phyloP scores from a whole-genome alignment of 2,888 invertebrate genomes.

The Coenonympha glycerion region DNA sequence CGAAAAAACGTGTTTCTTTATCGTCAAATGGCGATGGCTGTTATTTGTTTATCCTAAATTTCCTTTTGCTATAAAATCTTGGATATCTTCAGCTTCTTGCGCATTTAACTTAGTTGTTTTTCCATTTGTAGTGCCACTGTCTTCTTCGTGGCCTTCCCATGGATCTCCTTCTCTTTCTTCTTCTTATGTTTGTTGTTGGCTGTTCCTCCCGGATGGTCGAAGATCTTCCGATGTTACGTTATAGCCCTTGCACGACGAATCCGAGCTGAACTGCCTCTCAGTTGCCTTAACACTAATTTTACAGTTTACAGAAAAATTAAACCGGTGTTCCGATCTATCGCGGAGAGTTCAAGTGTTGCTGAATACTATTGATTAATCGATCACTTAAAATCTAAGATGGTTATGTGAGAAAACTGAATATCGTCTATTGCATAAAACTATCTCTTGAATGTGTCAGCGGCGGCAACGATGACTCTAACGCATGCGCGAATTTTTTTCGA shows the following conservation, averaged over 20 bases:
- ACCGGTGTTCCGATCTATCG: slow-evolving; percentile 57
- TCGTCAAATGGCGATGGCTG: slow-evolving; percentile 73
- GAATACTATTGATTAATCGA: slow-evolving; percentile 65
- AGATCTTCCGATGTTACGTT: slow-evolving; percentile 58
- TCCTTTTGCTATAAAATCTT: slow-evolving; percentile 69
- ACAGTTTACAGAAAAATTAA: slow-evolving; percentile 64
- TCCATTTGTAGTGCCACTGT: slow-evolving; percentile 57
- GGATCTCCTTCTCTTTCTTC: slow-evolving; percentile 48
- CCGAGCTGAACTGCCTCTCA: slow-evolving; percentile 65
- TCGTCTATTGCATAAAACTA: slow-evolving; percentile 73
- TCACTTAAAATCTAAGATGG: slow-evolving; percentile 71
- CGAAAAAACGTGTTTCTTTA: slow-evolving; percentile 77
- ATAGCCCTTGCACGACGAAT: slow-evolving; percentile 67
- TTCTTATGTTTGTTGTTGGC: slow-evolving; percentile 47
- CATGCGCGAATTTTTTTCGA: slow-evolving; percentile 67
- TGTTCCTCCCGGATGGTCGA: slow-evolving; percentile 69
- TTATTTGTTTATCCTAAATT: slow-evolving; percentile 64
- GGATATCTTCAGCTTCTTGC: slow-evolving; percentile 59
- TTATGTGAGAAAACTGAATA: slow-evolving; percentile 67
- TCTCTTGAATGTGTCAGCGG: slow-evolving; percentile 72
- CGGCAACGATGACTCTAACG: slow-evolving; percentile 55
- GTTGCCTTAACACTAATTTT: slow-evolving; percentile 72
- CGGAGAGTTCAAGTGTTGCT: slow-evolving; percentile 72
- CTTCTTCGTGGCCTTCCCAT: slow-evolving; percentile 54
- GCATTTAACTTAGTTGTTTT: slow-evolving; percentile 67